Conservation (phyloP, 1,140 invertebrate genomes). For the Chionoecetes opilio region DNA sequence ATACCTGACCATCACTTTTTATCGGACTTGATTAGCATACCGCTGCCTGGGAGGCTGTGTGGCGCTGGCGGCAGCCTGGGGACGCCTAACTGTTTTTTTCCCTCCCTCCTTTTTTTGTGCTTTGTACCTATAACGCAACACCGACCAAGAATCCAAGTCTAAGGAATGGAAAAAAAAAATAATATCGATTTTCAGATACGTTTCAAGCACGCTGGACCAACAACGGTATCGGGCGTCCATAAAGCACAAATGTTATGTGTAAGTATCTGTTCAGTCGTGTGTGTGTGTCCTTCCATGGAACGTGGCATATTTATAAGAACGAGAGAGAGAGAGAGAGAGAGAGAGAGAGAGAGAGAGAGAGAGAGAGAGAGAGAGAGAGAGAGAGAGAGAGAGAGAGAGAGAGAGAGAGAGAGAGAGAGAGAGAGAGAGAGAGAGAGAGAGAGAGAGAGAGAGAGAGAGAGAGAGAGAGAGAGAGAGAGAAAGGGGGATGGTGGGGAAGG, state of each 20-base stretch:
- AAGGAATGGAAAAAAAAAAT: not conserved
- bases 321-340: too few relatives aligned
- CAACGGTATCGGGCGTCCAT: not conserved
- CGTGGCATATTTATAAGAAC: not conserved
- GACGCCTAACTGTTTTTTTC: not conserved
- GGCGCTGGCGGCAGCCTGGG: not conserved
- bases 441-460: conserved; percentile 38
- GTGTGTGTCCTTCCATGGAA: not conserved
- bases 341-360: not conserved
- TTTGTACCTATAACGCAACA: conserved; percentile 42
- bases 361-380: not conserved
- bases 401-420: conserved; percentile 23
- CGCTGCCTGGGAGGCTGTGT: conserved; percentile 45
- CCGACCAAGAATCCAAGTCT: conserved; percentile 14
- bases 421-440: conserved; percentile 37
- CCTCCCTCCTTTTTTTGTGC: not conserved
- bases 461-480: conserved; percentile 43
- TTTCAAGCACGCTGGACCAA: conserved; percentile 22
- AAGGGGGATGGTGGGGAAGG: not conserved
- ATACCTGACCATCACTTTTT: conserved; percentile 78
- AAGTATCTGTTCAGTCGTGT: not conserved
- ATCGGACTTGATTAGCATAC: conserved; percentile 69
- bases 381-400: not conserved
- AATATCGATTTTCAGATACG: conserved; percentile 48
- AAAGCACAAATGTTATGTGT: not conserved